Percentiles rank a stretch among this genome's conserved stretches.
Evolutionary conservation across 2,113 vertebrate species (phyloP).

Genomic region (Callithrix jacchus): DNA sequence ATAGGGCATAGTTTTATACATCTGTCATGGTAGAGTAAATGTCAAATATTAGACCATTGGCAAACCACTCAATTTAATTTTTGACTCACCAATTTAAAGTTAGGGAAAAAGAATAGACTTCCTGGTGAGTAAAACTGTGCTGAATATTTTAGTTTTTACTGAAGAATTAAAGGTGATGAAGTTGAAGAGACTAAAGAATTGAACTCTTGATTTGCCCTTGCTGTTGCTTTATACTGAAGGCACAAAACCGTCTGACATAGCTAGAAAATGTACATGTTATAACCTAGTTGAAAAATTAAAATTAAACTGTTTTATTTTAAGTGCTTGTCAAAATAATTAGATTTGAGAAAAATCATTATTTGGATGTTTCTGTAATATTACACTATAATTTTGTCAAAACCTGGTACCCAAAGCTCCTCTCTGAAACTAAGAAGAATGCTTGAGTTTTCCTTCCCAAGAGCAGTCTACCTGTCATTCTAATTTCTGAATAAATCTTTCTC

Average conservation of each 20-base stretch:
- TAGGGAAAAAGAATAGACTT: neutral
- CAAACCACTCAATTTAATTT: neutral
- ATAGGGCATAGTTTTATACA: neutral
- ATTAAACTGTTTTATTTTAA: neutral
- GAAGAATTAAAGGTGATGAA: neutral
- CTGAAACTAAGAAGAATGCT: neutral
- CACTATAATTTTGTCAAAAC: neutral
- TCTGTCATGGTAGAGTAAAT: neutral
- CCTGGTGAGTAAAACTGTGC: neutral
- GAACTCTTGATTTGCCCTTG: neutral
- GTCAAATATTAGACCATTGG: neutral
- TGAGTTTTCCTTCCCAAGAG: neutral
- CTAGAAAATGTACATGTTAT: neutral
- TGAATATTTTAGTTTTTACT: neutral
- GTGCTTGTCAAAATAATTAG: neutral
- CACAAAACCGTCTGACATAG: neutral
- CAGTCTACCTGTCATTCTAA: neutral
- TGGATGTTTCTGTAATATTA: neutral
- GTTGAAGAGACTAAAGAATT: neutral
- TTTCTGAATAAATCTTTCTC: neutral
- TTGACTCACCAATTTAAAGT: neutral
- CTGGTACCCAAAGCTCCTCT: neutral
- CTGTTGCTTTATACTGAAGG: neutral
- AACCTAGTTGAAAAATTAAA: slow-evolving; percentile 6
- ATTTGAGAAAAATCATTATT: neutral